Evolutionary conservation across 2,888 invertebrate species (phyloP), one percentile per base, ranked within the genome.

Genomic region (Trachelus troglodyta): DNA sequence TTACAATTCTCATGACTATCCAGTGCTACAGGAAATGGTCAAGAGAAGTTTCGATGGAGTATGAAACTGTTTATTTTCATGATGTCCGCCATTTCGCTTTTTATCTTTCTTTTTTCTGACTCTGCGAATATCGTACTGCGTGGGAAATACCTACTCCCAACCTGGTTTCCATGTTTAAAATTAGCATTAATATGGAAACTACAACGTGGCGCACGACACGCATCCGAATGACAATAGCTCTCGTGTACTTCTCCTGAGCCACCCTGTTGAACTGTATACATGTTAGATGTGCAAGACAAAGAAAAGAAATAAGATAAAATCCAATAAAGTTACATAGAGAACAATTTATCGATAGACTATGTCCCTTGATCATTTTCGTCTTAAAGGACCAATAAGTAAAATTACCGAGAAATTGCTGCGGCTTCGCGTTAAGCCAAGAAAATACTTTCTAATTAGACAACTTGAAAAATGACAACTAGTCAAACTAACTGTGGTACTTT

Each of bases 181-280:
- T 88, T 88, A 89, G 83, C 89, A 87, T 89, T 88, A 87, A 85
- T 87, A 85, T 85, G 85, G 84, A 86, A 86, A 87, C 85, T 80
- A 84, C 80, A 56, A 56, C 56, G 56, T 15, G 40, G 23, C 9
- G 0, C 56, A 56, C 23, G 56, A 6, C 71, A 9, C 71, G 71
- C 71, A 34, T 71, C 34, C 71, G 30, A 71, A 71, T 33, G 71
- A 71, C 34, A 31, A 34, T 71, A 71, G 71, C 30, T 71, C 11
- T 30, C 30, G 34, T n/a, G 30, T 12, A 30, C 31, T 30, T 31
- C 71, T 30, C 71, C 6, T 56, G 56, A 23, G 23, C 2, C 56
- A 56, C 23, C 56, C 2, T 56, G 23, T 56, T 15, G 9, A 23
- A 56, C 56, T 56, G 6, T 56, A 56, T 56, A 56, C 56, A 23